Evolutionary conservation across 1,140 invertebrate genomes (phyloP), one percentile per base, ranked within the genome.

Genomic region (Micrasema longulum): DNA sequence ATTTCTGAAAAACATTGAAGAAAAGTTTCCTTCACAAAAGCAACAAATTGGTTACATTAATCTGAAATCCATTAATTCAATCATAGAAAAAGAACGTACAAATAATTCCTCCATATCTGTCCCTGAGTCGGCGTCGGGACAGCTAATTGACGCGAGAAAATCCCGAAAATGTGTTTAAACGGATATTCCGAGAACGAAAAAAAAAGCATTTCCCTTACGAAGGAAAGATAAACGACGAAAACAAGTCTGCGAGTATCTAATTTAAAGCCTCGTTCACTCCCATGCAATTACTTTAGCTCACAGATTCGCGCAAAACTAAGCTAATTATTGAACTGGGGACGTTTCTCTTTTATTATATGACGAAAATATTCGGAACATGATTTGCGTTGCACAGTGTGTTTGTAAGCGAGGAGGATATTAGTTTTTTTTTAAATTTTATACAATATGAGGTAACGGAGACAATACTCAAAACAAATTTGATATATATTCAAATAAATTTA

Each of bases 281-380:
- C 55, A 18, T 53, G 71, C 71, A 73, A 73, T 73, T 64, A 73
- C 66, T 73, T 47, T 66, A 36, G 64, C 41, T 18, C 20, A 48
- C 14, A 43, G 64, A 50, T 55, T 62, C 38, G 43, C 64, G 43
- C n/a, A 3, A 31, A 60, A 53, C 71, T 73, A 73, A 73, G 57
- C 65, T 73, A 73, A 73, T 73, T 73, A 69, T 73, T n/a, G 57
- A 69, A 69, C 38, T 31, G 57, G 36, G 47, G 71, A 69, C 71
- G 55, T 69, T 65, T 60, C 38, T 41, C 35, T 12, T 1, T 12
- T 1, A 60, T 26, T 60, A 35, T 60, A 60, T 60, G n/a, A 20
- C 31, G 36, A 60, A 60, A 60, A 35, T 31, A 31, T 23, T 12
- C 11, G 22, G 22, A 31, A 26, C 6, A 14, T 16, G 26, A 7